Percentiles rank a stretch among this genome's conserved stretches.
phyloP scores from a whole-genome alignment of 2,113 vertebrate species.

The Geococcyx californianus region DNA sequence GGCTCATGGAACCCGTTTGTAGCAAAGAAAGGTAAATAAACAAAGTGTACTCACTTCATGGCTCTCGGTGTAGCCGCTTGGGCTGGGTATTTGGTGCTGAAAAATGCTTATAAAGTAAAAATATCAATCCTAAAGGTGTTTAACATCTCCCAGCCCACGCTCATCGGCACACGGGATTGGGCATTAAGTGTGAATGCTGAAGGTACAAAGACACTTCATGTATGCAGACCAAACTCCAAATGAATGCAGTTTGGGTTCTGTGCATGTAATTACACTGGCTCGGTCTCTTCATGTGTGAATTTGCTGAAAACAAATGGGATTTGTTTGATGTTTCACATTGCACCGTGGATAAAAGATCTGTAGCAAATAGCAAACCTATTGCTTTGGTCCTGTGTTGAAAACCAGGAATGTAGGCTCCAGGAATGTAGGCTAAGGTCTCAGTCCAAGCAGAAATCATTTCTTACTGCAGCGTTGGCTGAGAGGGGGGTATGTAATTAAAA shows the following conservation, averaged over 20 bases:
- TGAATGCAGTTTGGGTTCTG: background rate
- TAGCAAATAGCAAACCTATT: background rate
- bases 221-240: background rate
- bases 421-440: background rate
- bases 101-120: background rate
- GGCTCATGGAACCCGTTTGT: background rate
- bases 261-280: background rate
- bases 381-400: background rate
- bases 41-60: background rate
- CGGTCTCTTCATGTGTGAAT: background rate
- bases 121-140: background rate
- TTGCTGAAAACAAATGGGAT: conserved; percentile 33
- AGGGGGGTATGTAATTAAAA: background rate
- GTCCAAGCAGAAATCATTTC: background rate
- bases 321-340: conserved; percentile 23
- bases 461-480: background rate
- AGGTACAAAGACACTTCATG: background rate
- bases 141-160: background rate
- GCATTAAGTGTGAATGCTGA: background rate
- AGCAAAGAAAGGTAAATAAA: background rate
- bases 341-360: background rate
- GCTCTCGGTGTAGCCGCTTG: background rate
- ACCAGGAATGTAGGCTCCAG: background rate
- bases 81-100: background rate
- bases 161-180: background rate